A percentile compares a stretch with the other conserved stretches of the same genome.
Conservation (phyloP, 1,140 invertebrate genomes). For the Anoplolepis gracilipes region DNA sequence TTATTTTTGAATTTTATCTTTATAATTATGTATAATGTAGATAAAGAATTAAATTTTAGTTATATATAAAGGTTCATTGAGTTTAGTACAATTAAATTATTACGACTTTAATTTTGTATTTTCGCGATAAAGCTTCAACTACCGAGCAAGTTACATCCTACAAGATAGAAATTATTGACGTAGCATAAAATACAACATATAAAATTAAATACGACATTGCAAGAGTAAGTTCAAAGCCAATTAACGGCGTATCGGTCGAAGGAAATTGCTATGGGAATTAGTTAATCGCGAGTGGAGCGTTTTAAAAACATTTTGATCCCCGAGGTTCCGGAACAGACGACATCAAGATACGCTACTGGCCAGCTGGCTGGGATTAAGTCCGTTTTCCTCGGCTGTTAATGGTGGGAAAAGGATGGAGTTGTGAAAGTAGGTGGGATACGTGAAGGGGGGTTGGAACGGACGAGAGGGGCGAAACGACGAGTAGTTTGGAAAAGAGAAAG, state of each 20-base stretch:
- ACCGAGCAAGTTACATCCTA: neutral
- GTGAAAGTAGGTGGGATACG: constrained; percentile 14
- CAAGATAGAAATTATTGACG: constrained; percentile 6
- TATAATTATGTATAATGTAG: neutral
- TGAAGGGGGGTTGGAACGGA: constrained; percentile 8
- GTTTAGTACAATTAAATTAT: neutral
- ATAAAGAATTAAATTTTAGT: neutral
- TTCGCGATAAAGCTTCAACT: neutral
- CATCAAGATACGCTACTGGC: constrained; percentile 46
- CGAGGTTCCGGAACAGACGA: constrained; percentile 25
- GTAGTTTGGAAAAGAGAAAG: constrained; percentile 10
- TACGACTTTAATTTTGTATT: neutral
- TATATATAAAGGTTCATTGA: constrained; percentile 1
- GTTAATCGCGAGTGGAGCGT: constrained; percentile 49
- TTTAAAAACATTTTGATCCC: constrained; percentile 59
- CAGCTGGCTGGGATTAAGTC: constrained; percentile 65
- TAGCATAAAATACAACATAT: neutral
- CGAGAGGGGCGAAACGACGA: neutral
- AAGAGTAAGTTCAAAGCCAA: constrained; percentile 22
- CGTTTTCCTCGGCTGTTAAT: constrained; percentile 53
- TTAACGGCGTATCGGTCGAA: constrained; percentile 26
- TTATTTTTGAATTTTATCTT: constrained; percentile 20
- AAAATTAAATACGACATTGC: constrained; percentile 21
- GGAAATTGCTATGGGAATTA: constrained; percentile 63
- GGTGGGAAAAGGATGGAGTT: constrained; percentile 36